phyloP scores from a whole-genome alignment of 2,888 invertebrate genomes.

The Callyntrura sp. region DNA sequence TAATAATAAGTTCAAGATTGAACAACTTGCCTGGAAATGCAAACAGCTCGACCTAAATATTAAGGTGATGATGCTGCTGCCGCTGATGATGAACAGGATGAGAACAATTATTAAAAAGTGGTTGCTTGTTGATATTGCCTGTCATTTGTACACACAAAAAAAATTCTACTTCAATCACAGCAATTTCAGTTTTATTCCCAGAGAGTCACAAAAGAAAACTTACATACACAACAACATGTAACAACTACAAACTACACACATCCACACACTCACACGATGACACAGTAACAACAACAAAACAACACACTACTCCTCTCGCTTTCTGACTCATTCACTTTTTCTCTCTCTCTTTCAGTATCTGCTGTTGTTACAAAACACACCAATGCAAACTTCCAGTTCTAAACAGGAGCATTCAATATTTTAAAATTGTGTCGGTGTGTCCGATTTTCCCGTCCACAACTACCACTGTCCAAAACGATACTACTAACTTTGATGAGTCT shows the following conservation, averaged over 20 bases:
- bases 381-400: neutral
- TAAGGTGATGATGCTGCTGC: slow-evolving; percentile 52
- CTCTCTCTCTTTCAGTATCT: neutral
- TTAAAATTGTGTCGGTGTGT: slow-evolving; percentile 39
- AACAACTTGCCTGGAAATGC: neutral
- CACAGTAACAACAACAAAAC: slow-evolving; percentile 23
- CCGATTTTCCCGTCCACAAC: slow-evolving; percentile 22
- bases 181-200: slow-evolving; percentile 31
- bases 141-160: slow-evolving; percentile 37
- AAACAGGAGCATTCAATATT: neutral
- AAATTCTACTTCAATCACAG: slow-evolving; percentile 56
- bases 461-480: neutral
- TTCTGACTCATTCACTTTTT: slow-evolving; percentile 19
- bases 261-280: too few species aligned
- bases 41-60: slow-evolving; percentile 66
- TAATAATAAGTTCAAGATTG: slow-evolving; percentile 36
- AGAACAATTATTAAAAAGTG: slow-evolving; percentile 70
- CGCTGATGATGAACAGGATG: slow-evolving; percentile 67
- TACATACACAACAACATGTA: neutral
- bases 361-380: neutral
- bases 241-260: neutral
- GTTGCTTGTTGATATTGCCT: slow-evolving; percentile 47
- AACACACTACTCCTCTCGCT: neutral
- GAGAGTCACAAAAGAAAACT: neutral
- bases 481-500: neutral